Conservation (phyloP, 2,888 invertebrate species). For the Stenodera caucasica region DNA sequence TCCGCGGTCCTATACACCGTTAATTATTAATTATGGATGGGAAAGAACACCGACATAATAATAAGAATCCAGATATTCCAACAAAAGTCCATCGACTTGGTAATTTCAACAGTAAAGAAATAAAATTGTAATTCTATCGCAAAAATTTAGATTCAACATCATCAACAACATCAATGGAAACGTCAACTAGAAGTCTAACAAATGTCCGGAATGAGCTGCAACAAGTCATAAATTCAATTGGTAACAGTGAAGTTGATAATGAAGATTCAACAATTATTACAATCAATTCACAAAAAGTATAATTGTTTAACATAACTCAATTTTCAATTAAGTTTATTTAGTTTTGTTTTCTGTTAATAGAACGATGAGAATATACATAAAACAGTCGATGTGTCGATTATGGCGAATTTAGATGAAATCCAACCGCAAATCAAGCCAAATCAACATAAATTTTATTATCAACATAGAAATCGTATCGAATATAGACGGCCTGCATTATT, state of each 20-base stretch:
- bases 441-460: not conserved
- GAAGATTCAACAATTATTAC: slow-evolving; percentile 10
- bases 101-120: too few relatives aligned
- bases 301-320: not conserved
- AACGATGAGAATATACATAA: not conserved
- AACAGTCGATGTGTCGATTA: not conserved
- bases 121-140: too few relatives aligned
- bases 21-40: too few relatives aligned
- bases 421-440: not conserved
- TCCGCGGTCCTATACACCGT: too few relatives aligned
- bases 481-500: not conserved
- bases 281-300: not conserved
- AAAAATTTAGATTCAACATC: too few relatives aligned
- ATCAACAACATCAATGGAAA: not conserved
- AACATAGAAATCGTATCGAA: too few relatives aligned
- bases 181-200: not conserved
- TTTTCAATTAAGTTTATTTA: not conserved
- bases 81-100: too few relatives aligned
- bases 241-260: slow-evolving; percentile 20
- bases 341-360: not conserved
- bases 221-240: not conserved
- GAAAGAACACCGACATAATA: too few relatives aligned
- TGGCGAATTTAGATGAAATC: not conserved
- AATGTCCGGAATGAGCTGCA: not conserved
- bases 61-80: too few relatives aligned